A percentile compares a stretch with the other conserved stretches of the same genome.
Conservation (phyloP, 2,888 invertebrate genomes). For the Lampropteryx suffumata region DNA sequence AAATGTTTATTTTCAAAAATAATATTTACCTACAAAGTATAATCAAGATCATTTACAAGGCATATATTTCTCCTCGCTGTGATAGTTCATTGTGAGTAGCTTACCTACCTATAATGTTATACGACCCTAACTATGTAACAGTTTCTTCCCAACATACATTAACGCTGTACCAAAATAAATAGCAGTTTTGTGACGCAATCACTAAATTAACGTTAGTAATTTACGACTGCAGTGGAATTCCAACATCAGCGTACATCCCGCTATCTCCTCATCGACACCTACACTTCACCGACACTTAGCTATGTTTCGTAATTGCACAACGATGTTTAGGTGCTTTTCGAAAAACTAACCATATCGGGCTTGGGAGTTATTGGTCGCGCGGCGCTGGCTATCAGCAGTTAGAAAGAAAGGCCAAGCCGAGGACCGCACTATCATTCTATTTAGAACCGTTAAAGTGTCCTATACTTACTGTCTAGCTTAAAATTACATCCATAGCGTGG, state of each 20-base stretch:
- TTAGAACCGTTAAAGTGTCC: too few relatives aligned
- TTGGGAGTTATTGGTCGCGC: slow-evolving; percentile 13
- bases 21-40: too few relatives aligned
- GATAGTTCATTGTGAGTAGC: too few relatives aligned
- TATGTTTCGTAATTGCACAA: slow-evolving; percentile 60
- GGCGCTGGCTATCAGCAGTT: slow-evolving; percentile 4
- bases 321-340: slow-evolving; percentile 54
- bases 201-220: too few relatives aligned
- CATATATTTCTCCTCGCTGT: too few relatives aligned
- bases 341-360: slow-evolving; percentile 56
- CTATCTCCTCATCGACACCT: slow-evolving; percentile 57
- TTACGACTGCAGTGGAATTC: slow-evolving; percentile 43
- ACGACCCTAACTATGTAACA: too few relatives aligned
- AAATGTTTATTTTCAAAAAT: too few relatives aligned
- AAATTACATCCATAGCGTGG: too few relatives aligned
- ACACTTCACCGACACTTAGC: slow-evolving; percentile 51
- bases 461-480: too few relatives aligned
- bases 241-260: slow-evolving; percentile 43
- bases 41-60: too few relatives aligned
- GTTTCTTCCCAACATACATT: too few relatives aligned
- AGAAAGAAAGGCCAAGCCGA: neutral
- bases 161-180: slow-evolving; percentile 9
- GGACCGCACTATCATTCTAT: neutral
- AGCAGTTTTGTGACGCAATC: slow-evolving; percentile 18
- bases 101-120: too few relatives aligned